Conservation (phyloP, 2,797 vertebrate species). For the Pangasius macronema region DNA sequence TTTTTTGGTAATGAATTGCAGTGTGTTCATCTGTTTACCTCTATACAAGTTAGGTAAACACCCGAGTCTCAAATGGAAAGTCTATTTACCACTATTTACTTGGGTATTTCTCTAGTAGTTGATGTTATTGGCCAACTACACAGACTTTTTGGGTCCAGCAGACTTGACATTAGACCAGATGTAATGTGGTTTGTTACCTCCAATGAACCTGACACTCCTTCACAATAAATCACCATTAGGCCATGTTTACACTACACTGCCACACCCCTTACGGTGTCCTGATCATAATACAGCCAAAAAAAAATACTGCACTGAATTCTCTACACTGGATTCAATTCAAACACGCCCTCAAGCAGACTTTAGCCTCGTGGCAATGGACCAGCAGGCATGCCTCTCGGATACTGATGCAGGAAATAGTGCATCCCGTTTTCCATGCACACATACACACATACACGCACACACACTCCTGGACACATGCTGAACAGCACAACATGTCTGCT, state of each 20-base stretch:
- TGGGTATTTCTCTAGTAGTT: too few species aligned
- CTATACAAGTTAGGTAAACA: too few species aligned
- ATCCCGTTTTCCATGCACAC: constrained; percentile 70
- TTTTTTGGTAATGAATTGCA: too few species aligned
- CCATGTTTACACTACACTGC: neutral
- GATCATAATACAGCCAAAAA: neutral
- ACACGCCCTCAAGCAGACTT: constrained; percentile 21
- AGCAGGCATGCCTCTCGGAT: constrained; percentile 46
- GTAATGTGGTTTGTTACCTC: neutral
- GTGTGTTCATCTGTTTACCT: too few species aligned
- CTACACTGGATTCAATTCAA: neutral
- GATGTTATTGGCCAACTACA: neutral
- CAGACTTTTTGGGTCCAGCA: neutral
- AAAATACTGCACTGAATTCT: neutral
- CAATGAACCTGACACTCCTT: neutral
- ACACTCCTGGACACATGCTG: constrained; percentile 66
- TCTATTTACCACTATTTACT: too few species aligned
- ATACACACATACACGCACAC: constrained; percentile 56
- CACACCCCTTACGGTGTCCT: neutral
- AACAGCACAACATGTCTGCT: constrained; percentile 55
- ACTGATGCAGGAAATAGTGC: constrained; percentile 41
- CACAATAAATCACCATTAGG: constrained; percentile 13
- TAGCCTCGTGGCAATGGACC: constrained; percentile 34
- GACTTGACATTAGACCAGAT: neutral
- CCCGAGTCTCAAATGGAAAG: too few species aligned